phyloP scores from a whole-genome alignment of 2,113 vertebrate species.

The Odocoileus virginianus region DNA sequence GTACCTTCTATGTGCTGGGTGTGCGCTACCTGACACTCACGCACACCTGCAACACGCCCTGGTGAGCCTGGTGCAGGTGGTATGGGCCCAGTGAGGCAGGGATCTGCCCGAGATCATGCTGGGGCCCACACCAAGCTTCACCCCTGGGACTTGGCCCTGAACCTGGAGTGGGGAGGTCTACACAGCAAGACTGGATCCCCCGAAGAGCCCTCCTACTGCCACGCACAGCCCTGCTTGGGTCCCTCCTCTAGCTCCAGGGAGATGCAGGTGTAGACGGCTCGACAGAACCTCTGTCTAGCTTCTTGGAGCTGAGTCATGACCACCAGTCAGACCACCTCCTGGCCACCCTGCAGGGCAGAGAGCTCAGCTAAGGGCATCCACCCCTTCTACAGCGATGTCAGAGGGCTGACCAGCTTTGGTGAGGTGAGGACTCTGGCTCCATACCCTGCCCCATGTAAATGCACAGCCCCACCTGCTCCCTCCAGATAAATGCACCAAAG shows the following conservation, averaged over 20 bases:
- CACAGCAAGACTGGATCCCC: not conserved
- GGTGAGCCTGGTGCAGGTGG: slow-evolving; percentile 80
- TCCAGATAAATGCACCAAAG: not conserved
- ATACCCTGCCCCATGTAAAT: not conserved
- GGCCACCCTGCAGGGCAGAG: slow-evolving; percentile 85
- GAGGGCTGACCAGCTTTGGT: slow-evolving; percentile 88
- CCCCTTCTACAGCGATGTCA: slow-evolving; percentile 77
- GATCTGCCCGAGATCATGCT: not conserved
- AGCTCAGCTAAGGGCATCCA: slow-evolving; percentile 83
- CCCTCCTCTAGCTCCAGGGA: not conserved
- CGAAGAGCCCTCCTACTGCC: not conserved
- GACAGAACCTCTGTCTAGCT: not conserved
- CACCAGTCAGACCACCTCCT: not conserved
- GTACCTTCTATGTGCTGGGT: slow-evolving; percentile 91
- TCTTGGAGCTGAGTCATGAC: not conserved
- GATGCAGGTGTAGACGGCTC: not conserved
- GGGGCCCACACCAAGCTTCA: not conserved
- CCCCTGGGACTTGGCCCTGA: not conserved
- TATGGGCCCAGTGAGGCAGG: not conserved
- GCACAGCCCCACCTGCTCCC: not conserved
- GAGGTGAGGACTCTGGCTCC: slow-evolving; percentile 82
- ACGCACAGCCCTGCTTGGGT: not conserved
- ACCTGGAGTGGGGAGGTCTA: not conserved
- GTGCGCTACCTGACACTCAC: slow-evolving; percentile 92
- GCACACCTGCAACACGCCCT: slow-evolving; percentile 94